These are phyloP conservation scores for Gasterosteus nipponicus DNA, from an alignment of 2,113 vertebrate species.

Conservation along the genomic window DNA sequence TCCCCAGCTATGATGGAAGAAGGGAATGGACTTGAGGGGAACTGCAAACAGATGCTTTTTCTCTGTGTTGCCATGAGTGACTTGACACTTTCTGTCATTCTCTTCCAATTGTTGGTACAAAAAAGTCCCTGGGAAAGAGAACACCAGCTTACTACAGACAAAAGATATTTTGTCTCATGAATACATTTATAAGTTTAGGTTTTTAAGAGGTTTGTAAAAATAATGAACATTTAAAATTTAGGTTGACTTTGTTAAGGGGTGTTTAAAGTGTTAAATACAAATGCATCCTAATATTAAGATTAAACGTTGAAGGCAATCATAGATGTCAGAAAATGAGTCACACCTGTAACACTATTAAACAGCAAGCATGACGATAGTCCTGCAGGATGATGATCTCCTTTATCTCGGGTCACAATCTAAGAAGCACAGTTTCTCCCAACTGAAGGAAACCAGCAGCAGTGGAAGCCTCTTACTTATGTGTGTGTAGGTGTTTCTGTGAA, in stretches of 20 bases:
- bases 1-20: no score
- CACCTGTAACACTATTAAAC: neutral
- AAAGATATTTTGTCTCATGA: neutral
- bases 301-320: neutral
- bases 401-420: constrained; percentile 21
- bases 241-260: neutral
- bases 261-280: neutral
- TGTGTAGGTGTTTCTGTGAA: constrained; percentile 9
- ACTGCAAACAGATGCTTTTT: no score
- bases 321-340: neutral
- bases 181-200: neutral
- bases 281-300: neutral
- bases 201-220: no score
- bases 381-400: neutral
- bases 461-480: constrained; percentile 23
- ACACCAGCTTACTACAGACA: neutral
- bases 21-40: no score
- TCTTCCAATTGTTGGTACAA: no score
- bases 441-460: constrained; percentile 30
- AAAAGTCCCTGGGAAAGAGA: no score
- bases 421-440: constrained; percentile 1
- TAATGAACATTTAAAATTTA: neutral
- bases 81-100: no score
- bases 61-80: no score
- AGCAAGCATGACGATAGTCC: neutral